Evolutionary conservation across 1,140 invertebrate genomes (phyloP), one percentile per base, ranked within the genome.

Genomic region (Drosophila parvula): DNA sequence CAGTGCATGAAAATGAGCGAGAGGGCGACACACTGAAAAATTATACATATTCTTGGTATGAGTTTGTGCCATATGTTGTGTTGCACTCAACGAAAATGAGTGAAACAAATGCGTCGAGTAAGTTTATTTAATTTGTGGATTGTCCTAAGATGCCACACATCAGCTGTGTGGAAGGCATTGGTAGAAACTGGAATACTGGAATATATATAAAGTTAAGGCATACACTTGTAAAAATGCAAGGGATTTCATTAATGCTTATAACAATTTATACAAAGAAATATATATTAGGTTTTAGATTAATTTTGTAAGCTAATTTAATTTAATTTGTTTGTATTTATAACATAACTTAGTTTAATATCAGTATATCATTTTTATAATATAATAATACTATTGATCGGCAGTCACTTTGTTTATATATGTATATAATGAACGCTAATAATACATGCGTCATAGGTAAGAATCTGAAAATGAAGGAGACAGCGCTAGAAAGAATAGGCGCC

Each of bases 1-100:
- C 18, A 27, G 9, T 8, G 36, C 64, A 68, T 27, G 60, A 50
- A 68, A 65, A 41, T 3, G 65, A 68, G 65, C 38, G 65, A 68
- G 65, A 68, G 61, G 61, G 57, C n/a, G 16, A 61, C 16, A 61
- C 30, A 34, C 18, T 60, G 16, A 1, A 32, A 59, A 27, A 60
- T 27, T 34, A 36, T 22, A 22, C 22, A 22, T 60, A 44, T 34
- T 28, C 11, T 3, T 3, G 22, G 22, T 14, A 58, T 12, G n/a
- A n/a, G 16, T 43, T 14, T 18, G n/a, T 28, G 27, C 12, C 27
- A 62, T 34, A 18, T 51, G 22, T 56, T 9, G 3, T 8, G 36
- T 4, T 22, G 16, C 30, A 58, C 14, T 32, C 0, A 8, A 4
- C 0, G 12, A 10, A 63, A 58, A 28, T 14, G 3, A 11, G 10